These are phyloP conservation scores for Pheosia gnoma DNA, from an alignment of 2,888 invertebrate genomes.

Conservation along the genomic window DNA sequence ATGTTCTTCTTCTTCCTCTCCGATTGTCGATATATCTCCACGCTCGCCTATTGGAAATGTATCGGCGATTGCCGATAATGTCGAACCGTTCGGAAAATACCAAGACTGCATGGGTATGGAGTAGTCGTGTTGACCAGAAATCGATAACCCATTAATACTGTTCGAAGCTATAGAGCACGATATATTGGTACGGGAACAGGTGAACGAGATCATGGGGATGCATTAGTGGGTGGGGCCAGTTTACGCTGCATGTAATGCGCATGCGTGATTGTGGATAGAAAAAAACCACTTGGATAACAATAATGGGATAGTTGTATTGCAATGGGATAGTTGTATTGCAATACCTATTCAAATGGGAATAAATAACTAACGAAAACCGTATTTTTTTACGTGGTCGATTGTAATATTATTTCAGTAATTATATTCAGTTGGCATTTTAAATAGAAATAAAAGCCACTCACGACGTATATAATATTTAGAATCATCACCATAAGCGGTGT, in stretches of 20 bases:
- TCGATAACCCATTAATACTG: constrained; percentile 79
- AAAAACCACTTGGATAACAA: not conserved
- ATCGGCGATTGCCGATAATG: constrained; percentile 83
- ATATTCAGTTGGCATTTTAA: too few species aligned
- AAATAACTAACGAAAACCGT: too few species aligned
- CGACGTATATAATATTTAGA: too few species aligned
- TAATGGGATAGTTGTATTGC: too few species aligned
- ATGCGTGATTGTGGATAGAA: not conserved
- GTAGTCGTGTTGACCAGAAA: constrained; percentile 77
- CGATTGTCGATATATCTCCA: constrained; percentile 53
- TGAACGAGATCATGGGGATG: constrained; percentile 60
- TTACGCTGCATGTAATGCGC: not conserved
- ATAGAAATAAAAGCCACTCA: too few species aligned
- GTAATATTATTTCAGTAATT: too few species aligned
- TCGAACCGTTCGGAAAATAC: constrained; percentile 83
- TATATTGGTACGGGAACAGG: constrained; percentile 69
- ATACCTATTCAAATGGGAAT: too few species aligned
- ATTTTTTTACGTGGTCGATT: too few species aligned
- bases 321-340: too few species aligned
- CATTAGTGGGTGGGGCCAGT: constrained; percentile 45
- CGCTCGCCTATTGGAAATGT: constrained; percentile 66
- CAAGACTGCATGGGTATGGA: constrained; percentile 70
- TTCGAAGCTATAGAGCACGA: constrained; percentile 70
- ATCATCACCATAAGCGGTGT: too few species aligned
- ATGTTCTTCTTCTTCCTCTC: not conserved